These are phyloP conservation scores for Elephantulus edwardii DNA, from an alignment of 2,113 vertebrate genomes.

Conservation along the genomic window DNA sequence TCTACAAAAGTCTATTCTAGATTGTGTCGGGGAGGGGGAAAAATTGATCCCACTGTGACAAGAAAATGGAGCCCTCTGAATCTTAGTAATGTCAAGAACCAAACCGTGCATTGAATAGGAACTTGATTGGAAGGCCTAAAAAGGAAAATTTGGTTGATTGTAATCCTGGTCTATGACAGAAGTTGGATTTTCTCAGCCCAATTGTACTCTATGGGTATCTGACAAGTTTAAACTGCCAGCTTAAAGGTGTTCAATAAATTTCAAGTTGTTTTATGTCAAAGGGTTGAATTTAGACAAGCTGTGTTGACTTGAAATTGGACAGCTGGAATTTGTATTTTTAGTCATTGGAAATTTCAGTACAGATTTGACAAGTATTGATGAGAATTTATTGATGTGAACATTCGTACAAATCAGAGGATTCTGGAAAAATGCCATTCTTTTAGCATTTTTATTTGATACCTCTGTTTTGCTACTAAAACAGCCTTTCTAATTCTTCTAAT, in stretches of 20 bases:
- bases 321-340: constrained; percentile 66
- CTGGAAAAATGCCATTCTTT: constrained; percentile 34
- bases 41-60: constrained; percentile 17
- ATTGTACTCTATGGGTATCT: constrained; percentile 58
- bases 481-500: background rate
- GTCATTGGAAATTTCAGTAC: constrained; percentile 66
- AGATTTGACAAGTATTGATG: constrained; percentile 68
- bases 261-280: constrained; percentile 77
- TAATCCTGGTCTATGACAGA: constrained; percentile 58
- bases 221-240: constrained; percentile 74
- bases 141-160: constrained; percentile 75
- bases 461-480: constrained; percentile 51
- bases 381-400: constrained; percentile 48
- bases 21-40: background rate
- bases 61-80: constrained; percentile 60
- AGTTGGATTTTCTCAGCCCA: constrained; percentile 63
- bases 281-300: constrained; percentile 75
- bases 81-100: constrained; percentile 61
- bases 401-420: constrained; percentile 35
- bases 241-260: constrained; percentile 77
- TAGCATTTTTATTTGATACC: background rate
- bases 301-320: constrained; percentile 59
- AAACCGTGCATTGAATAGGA: constrained; percentile 65
- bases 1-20: constrained; percentile 59
- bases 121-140: constrained; percentile 65